A percentile compares a stretch with the other conserved stretches of the same genome.
Conservation (phyloP, 2,113 vertebrate species). For the Nibea coibor region DNA sequence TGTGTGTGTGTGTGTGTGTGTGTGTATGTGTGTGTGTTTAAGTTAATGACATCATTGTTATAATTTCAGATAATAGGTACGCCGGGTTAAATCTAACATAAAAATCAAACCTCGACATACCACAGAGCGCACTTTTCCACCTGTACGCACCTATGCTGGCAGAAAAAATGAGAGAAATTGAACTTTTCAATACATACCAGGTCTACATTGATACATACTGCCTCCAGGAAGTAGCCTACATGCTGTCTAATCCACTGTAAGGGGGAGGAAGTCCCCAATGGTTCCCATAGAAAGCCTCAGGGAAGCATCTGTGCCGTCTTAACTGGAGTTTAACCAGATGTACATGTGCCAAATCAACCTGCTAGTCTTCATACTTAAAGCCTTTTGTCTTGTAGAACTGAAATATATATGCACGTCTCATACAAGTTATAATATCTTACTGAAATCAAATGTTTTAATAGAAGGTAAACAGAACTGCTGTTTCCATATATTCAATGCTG, state of each 20-base stretch:
- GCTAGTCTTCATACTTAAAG: not conserved
- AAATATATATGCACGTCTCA: not conserved
- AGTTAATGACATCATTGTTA: not conserved
- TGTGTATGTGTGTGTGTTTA: not conserved
- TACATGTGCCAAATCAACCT: not conserved
- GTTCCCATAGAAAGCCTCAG: not conserved
- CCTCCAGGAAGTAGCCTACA: not conserved
- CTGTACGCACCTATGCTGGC: not conserved
- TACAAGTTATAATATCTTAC: no score
- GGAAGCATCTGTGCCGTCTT: not conserved
- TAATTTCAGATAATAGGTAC: not conserved
- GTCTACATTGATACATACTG: not conserved
- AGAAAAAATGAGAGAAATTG: not conserved
- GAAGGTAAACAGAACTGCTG: no score
- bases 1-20: not conserved
- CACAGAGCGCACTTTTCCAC: not conserved
- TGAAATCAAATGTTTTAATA: no score
- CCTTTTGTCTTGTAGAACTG: not conserved
- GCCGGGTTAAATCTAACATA: not conserved
- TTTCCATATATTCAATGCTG: not conserved
- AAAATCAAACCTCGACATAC: not conserved
- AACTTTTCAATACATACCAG: not conserved
- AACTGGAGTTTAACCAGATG: not conserved
- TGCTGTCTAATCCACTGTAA: not conserved
- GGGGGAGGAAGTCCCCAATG: not conserved